Evolutionary conservation across 2,113 vertebrate species (phyloP), one percentile per base, ranked within the genome.

Genomic region (Chaenogobius annularis): DNA sequence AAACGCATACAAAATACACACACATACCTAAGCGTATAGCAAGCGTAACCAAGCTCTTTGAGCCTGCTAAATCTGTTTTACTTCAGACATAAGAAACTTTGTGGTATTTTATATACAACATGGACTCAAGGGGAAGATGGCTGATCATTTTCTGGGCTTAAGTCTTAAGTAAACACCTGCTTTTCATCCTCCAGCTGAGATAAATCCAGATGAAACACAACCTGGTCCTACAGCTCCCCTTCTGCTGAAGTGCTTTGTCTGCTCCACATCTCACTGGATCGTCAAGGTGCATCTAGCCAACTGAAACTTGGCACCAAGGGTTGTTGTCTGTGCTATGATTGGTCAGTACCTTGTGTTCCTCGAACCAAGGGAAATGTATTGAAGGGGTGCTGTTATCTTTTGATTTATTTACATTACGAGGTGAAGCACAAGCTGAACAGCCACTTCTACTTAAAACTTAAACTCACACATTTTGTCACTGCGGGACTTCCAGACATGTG

Each of bases 131-230:
- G 52, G 56, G 44, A 62, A 20, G 52, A 66, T 37, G 52, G 62
- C 1, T 22, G 64, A 74, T 64, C 50, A 74, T 62, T 90, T 82
- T 77, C 74, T 83, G 54, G 40, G 19, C 52, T 75, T 31, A 72
- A 83, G 73, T 70, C 79, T 78, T 88, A 78, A 78, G 80, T 89
- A 88, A 90, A 90, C 86, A 89, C 78, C 81, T 84, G 86, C 77
- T 85, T 82, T 80, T 79, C 73, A 85, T 85, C 79, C 67, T 81
- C 46, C 71, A 75, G 83, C 74, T 88, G 85, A 86, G 88, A 81
- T 80, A 72, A 86, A 86, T 85, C 83, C 77, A 83, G 80, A 80
- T 86, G 82, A 88, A 89, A 81, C 79, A 75, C 63, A 84, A 79
- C 80, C 74, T 80, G 74, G 79, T 84, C 74, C 71, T 74, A 71